Base-by-base conservation (phyloP, 2,888 invertebrate genomes). In the Auanema freiburgensis region DNA sequence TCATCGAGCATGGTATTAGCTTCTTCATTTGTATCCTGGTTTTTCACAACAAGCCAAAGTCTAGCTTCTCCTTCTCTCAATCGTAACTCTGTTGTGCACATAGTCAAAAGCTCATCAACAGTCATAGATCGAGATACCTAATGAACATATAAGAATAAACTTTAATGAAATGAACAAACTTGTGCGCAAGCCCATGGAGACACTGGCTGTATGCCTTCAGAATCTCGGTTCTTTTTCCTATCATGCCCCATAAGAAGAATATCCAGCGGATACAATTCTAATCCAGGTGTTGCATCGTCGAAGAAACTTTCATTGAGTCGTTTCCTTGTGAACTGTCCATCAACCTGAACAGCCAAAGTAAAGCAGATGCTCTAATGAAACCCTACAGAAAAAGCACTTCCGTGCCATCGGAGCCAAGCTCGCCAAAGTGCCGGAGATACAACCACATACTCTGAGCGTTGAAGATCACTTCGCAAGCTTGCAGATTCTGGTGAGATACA, bases 171-270 rank as follows among this genome's bases (percentile, higher is more conserved):
- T 10, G 46, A 21, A 25, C 24, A 12, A 23, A 65, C 65, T 63
- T 74, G 74, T n/a, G 74, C 74, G 67, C 69, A 74, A 11, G 74
- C 71, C 74, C 74, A 74, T 5, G 71, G 66, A 1, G 64, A 62
- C 53, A 62, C 57, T 18, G 46, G 50, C 40, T 67, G 68, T 0
- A 54, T 46, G 1, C 67, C 67, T 40, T 68, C 68, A 12, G 33
- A 24, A 16, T 59, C 60, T 33, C 64, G 56, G 18, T 41, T 59
- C 46, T 64, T 66, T 14, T 69, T 70, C 21, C 62, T 63, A 24
- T 74, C 74, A 57, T 74, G 72, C 11, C 71, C 69, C 49, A 74
- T 51, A 10, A 74, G 57, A 10, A 74, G 62, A 16, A 74, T 63
- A 42, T 72, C 71, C 14, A 74, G 42, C 3, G 74, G 74, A 46